A percentile compares a stretch with the other conserved stretches of the same genome.
These are phyloP conservation scores for Ophion obscuratus DNA, from an alignment of 2,888 invertebrate species.

Conservation along the genomic window DNA sequence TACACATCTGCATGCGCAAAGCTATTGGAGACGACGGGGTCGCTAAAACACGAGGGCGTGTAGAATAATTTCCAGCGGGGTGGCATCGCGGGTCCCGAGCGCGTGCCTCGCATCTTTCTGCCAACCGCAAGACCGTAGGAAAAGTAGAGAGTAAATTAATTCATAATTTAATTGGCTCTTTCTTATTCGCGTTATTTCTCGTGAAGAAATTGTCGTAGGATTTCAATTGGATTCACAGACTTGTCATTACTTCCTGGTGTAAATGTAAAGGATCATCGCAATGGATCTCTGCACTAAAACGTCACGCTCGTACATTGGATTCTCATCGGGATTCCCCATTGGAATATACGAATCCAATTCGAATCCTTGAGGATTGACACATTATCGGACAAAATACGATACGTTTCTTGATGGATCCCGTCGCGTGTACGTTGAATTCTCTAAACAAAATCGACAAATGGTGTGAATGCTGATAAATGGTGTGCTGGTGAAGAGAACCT, in stretches of 20 bases:
- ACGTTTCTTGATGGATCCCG: too few species aligned
- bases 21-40: conserved; percentile 15
- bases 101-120: conserved; percentile 45
- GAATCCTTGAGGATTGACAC: neutral
- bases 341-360: conserved; percentile 1
- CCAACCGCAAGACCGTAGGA: conserved; percentile 12
- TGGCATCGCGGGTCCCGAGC: conserved; percentile 5
- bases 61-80: conserved; percentile 32
- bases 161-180: conserved; percentile 37
- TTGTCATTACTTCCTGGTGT: too few species aligned
- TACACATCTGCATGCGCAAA: conserved; percentile 37
- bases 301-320: too few species aligned
- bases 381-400: too few species aligned
- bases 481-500: too few species aligned
- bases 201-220: neutral
- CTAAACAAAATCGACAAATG: too few species aligned
- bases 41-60: conserved; percentile 27
- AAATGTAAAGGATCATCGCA: too few species aligned
- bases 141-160: conserved; percentile 36
- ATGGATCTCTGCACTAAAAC: too few species aligned
- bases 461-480: too few species aligned
- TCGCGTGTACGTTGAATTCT: too few species aligned
- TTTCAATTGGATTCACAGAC: neutral
- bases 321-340: too few species aligned
- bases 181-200: conserved; percentile 10